Evolutionary conservation across 2,113 vertebrate species (phyloP), one percentile per base, ranked within the genome.

Genomic region (Oxygymnocypris stewartii): DNA sequence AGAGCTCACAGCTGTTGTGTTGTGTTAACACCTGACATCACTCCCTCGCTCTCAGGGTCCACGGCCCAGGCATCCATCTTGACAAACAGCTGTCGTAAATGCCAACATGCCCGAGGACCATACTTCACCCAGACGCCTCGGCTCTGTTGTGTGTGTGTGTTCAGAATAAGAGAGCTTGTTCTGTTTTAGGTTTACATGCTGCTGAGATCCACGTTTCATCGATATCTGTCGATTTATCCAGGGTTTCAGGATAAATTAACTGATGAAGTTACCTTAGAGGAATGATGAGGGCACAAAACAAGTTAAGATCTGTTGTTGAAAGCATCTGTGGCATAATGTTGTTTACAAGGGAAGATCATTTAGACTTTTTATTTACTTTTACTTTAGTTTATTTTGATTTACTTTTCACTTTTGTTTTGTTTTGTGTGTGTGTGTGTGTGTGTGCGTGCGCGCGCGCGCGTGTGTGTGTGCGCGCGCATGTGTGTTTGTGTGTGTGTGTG

Each of bases 41-140:
- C 73, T 87, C 86, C 31, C 40, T 84, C 42, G 35, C 28, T 47
- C 77, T 49, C 59, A 47, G 40, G 4, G 69, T 79, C 54, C 61
- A 6, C 2, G 35, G 44, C 23, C 65, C 65, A 85, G 77, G 49
- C 79, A 77, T 31, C 84, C 16, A 79, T 89, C 85, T 91, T 93
- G 91, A 89, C 90, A 88, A 92, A 88, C 93, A 93, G 92, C 92
- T 94, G 92, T 91, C 86, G 89, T 90, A 90, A 91, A 93, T 93
- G 91, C 90, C 92, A 88, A 79, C 88, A 84, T 91, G 91, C 89
- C 88, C 89, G 75, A 81, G 87, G 90, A 82, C 79, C 85, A 89
- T 76, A 85, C 80, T 82, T 91, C 87, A 80, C 87, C 49, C 86
- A 89, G 84, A 78, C 78, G 37, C n/a, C 44, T 51, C 11, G 23